Percentiles rank a stretch among this genome's conserved stretches.
Evolutionary conservation across 2,888 invertebrate genomes (phyloP).

Genomic region (Empis livida): DNA sequence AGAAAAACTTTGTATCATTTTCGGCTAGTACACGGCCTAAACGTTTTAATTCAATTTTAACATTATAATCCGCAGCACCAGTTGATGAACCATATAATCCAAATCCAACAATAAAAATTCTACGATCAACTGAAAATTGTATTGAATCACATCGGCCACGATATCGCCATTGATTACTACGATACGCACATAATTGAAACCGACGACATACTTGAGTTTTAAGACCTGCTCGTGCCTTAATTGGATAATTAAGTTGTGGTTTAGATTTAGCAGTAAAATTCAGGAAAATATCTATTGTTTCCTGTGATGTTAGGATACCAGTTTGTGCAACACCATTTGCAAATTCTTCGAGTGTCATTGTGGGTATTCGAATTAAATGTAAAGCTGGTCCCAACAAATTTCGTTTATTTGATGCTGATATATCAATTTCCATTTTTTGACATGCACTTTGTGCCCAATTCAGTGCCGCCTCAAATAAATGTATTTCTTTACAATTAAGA

Average conservation of each 20-base stretch:
- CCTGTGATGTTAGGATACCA: slow-evolving; percentile 80
- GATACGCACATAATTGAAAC: slow-evolving; percentile 91
- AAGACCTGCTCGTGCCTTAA: slow-evolving; percentile 71
- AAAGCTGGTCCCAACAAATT: slow-evolving; percentile 64
- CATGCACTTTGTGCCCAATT: slow-evolving; percentile 93
- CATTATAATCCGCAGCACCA: slow-evolving; percentile 89
- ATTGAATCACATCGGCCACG: slow-evolving; percentile 93
- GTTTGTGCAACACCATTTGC: slow-evolving; percentile 91
- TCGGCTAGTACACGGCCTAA: slow-evolving; percentile 79
- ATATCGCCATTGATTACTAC: slow-evolving; percentile 96
- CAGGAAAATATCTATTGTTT: slow-evolving; percentile 89
- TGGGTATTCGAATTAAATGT: slow-evolving; percentile 81
- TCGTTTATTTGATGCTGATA: slow-evolving; percentile 66
- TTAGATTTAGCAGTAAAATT: slow-evolving; percentile 85
- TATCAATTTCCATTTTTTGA: slow-evolving; percentile 65
- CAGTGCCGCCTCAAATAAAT: slow-evolving; percentile 78
- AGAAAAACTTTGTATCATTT: slow-evolving; percentile 87
- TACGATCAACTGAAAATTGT: slow-evolving; percentile 89
- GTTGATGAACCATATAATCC: slow-evolving; percentile 93
- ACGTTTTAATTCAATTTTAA: slow-evolving; percentile 86
- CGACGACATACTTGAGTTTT: slow-evolving; percentile 91
- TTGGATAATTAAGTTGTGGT: slow-evolving; percentile 69
- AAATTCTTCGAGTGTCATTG: slow-evolving; percentile 88
- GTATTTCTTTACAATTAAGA: slow-evolving; percentile 86
- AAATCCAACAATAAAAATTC: slow-evolving; percentile 92